Evolutionary conservation across 23 tunicate genomes (phyloP).

Genomic region (Diplosoma virens): DNA sequence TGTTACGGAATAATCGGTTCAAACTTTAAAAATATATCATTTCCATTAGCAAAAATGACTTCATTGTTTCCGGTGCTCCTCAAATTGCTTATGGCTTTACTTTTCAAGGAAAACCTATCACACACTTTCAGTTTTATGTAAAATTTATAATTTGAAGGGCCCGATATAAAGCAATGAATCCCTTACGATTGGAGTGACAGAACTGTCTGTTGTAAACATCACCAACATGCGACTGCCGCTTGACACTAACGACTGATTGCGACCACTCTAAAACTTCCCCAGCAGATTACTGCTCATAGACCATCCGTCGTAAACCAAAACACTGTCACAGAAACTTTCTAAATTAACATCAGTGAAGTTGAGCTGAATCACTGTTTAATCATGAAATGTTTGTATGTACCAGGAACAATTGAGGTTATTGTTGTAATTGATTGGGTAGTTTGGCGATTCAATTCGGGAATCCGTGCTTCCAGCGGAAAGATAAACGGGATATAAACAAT

Average conservation of each 20-base stretch:
- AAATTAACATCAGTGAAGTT: not conserved
- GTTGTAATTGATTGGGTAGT: constrained; percentile 1
- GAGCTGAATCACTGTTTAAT: not conserved
- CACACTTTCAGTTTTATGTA: too few species aligned
- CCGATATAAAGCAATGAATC: too few species aligned
- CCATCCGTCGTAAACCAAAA: not conserved
- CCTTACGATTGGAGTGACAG: too few species aligned
- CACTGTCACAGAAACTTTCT: not conserved
- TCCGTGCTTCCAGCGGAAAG: too few species aligned
- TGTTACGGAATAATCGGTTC: too few species aligned
- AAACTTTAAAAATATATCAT: too few species aligned
- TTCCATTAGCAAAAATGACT: too few species aligned
- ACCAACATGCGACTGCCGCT: not conserved
- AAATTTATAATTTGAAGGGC: too few species aligned
- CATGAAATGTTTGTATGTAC: not conserved
- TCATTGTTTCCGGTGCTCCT: too few species aligned
- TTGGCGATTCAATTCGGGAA: constrained; percentile 2
- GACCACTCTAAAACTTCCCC: not conserved
- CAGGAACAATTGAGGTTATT: constrained; percentile 8
- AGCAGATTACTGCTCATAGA: not conserved
- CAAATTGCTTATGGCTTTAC: too few species aligned
- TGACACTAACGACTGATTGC: not conserved
- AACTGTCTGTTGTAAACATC: not conserved
- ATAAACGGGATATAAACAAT: too few species aligned
- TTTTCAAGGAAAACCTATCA: too few species aligned